Evolutionary conservation across 2,113 vertebrate genomes (phyloP).

Genomic region (Aegypius monachus): DNA sequence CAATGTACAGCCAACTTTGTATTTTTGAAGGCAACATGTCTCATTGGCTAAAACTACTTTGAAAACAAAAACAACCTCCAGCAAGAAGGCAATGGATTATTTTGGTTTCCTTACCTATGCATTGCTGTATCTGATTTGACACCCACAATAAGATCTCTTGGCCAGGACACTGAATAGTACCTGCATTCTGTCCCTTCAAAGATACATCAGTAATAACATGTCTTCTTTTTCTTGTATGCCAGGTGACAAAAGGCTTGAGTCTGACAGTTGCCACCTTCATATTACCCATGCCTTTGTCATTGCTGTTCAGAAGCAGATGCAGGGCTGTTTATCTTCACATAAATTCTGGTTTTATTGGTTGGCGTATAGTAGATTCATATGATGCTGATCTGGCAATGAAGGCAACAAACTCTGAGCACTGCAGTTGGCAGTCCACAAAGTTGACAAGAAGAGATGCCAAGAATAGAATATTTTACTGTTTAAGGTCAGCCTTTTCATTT

Average conservation of each 20-base stretch:
- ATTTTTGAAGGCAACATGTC: constrained; percentile 24
- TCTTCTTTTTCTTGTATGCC: neutral
- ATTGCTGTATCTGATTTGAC: neutral
- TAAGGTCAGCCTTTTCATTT: neutral
- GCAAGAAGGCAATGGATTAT: neutral
- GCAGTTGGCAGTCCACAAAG: neutral
- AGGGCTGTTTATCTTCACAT: neutral
- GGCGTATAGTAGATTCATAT: neutral
- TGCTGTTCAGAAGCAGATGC: neutral
- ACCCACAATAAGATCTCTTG: constrained; percentile 5
- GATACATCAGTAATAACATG: neutral
- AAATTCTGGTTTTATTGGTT: neutral
- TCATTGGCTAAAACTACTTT: neutral
- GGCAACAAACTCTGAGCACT: neutral
- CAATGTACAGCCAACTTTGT: neutral
- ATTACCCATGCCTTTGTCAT: neutral
- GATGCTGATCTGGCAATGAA: constrained; percentile 27
- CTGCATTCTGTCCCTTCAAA: neutral
- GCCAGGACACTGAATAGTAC: constrained; percentile 5
- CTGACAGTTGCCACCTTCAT: neutral
- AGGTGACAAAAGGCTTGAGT: constrained; percentile 18
- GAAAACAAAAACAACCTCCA: neutral
- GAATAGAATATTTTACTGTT: neutral
- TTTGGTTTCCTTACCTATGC: neutral
- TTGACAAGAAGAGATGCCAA: neutral